Conservation (phyloP, 2,888 invertebrate species). For the Protodeltote pygarga region DNA sequence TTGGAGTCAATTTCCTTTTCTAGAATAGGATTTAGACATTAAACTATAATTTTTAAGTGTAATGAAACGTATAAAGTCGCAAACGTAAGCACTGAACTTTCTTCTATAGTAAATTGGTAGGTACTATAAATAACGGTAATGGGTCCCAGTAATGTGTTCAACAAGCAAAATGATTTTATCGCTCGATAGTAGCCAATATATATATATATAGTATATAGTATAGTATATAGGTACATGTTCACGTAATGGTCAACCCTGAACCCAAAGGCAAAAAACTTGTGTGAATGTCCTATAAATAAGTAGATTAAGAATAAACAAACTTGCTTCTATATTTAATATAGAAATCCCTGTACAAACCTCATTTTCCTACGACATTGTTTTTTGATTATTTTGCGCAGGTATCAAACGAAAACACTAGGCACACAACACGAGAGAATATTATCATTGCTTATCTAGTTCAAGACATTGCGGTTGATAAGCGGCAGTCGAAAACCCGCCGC, state of each 20-base stretch:
- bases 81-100: neutral
- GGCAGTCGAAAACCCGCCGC: constrained; percentile 70
- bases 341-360: neutral
- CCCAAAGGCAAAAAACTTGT: neutral
- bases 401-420: constrained; percentile 26
- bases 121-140: constrained; percentile 7
- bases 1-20: too few relatives aligned
- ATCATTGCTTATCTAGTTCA: constrained; percentile 71
- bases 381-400: constrained; percentile 30
- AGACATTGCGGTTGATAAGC: constrained; percentile 67
- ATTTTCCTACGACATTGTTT: constrained; percentile 8
- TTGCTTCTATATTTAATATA: neutral
- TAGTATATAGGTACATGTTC: too few relatives aligned
- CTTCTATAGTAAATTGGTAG: neutral
- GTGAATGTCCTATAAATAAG: neutral
- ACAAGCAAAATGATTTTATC: constrained; percentile 4
- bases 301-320: neutral
- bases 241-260: constrained; percentile 14
- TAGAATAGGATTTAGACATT: too few relatives aligned
- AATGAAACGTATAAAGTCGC: too few relatives aligned
- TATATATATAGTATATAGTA: too few relatives aligned
- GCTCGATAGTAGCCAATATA: too few relatives aligned
- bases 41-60: too few relatives aligned
- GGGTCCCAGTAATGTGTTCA: neutral
- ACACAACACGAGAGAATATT: constrained; percentile 56